phyloP scores from a whole-genome alignment of 2,113 vertebrate species.

The Redunca redunca region DNA sequence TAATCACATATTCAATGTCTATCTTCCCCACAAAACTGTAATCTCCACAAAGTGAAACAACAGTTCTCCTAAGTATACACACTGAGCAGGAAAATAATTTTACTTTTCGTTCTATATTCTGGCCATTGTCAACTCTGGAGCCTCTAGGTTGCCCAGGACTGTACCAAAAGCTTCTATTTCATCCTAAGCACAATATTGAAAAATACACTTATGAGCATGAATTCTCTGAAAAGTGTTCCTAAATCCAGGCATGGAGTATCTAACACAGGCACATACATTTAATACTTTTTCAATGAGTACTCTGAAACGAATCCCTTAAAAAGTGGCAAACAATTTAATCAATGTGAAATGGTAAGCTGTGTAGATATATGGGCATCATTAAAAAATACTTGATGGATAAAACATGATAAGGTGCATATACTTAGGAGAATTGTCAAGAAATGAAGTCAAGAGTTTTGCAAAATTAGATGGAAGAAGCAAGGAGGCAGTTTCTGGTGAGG shows the following conservation, averaged over 20 bases:
- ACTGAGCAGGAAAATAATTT: not conserved
- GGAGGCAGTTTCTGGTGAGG: not conserved
- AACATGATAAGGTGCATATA: not conserved
- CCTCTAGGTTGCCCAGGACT: not conserved
- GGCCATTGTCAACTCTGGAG: not conserved
- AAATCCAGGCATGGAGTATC: not conserved
- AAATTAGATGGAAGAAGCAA: not conserved
- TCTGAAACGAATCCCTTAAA: not conserved
- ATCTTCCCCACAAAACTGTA: not conserved
- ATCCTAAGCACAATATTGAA: not conserved
- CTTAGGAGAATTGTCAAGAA: not conserved
- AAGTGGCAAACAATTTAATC: not conserved
- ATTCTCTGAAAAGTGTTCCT: not conserved
- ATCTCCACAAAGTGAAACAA: not conserved
- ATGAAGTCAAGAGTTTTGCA: not conserved
- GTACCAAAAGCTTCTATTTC: not conserved
- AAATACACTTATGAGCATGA: not conserved
- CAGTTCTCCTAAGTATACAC: not conserved
- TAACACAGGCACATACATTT: not conserved
- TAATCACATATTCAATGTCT: not conserved
- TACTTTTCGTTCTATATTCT: not conserved
- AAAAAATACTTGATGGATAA: not conserved
- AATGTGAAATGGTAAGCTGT: not conserved
- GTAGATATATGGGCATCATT: not conserved
- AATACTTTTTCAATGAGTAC: not conserved